These are phyloP conservation scores for Hippopotamus amphibius DNA, from an alignment of 2,113 vertebrate species.

Conservation along the genomic window DNA sequence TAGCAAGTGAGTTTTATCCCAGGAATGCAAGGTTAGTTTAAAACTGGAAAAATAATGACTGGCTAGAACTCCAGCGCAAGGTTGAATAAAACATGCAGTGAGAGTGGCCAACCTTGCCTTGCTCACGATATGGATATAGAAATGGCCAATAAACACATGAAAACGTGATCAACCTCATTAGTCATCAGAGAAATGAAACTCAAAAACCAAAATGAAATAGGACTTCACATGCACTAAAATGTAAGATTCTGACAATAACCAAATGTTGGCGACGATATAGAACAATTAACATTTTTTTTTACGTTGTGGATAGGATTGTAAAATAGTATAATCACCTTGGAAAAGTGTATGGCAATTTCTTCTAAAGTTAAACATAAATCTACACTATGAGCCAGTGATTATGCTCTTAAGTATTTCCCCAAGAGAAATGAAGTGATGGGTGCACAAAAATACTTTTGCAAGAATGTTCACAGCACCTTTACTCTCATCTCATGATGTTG, in stretches of 20 bases:
- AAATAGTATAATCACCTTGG: not conserved
- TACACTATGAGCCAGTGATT: not conserved
- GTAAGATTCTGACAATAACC: not conserved
- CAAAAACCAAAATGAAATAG: not conserved
- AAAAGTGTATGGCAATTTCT: not conserved
- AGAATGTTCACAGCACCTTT: not conserved
- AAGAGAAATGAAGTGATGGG: not conserved
- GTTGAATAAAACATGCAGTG: not conserved
- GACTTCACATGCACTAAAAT: not conserved
- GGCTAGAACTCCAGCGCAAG: not conserved
- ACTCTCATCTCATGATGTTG: not conserved
- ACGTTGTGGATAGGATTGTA: not conserved
- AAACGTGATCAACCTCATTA: not conserved
- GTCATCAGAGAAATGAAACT: not conserved
- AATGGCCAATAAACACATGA: not conserved
- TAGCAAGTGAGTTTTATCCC: not conserved
- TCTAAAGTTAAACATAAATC: not conserved
- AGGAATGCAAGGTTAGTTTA: not conserved
- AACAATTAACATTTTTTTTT: not conserved
- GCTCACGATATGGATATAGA: not conserved
- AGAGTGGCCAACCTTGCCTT: not conserved
- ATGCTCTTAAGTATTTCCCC: not conserved
- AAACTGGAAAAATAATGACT: constrained; percentile 21
- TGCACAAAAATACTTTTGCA: not conserved
- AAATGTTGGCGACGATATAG: not conserved